These are phyloP conservation scores for Danionella cerebrum DNA, from an alignment of 2,113 vertebrate species.

Conservation along the genomic window DNA sequence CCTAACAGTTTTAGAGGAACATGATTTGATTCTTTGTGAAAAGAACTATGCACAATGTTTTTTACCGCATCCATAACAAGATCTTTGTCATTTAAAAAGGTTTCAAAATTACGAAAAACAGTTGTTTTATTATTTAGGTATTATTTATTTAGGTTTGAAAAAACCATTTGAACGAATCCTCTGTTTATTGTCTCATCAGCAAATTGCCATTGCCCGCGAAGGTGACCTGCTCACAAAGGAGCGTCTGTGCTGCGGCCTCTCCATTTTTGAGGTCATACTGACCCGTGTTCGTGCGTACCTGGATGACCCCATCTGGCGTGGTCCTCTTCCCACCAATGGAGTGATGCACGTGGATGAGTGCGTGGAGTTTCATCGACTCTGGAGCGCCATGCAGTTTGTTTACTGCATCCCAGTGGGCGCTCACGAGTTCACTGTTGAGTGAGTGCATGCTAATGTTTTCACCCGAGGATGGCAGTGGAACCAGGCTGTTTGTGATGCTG, in stretches of 20 bases:
- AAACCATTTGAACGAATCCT: not conserved
- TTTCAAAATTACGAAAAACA: too few species aligned
- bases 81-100: too few species aligned
- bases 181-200: slow-evolving; percentile 48
- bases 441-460: slow-evolving; percentile 38
- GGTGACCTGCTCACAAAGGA: slow-evolving; percentile 84
- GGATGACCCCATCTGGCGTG: slow-evolving; percentile 79
- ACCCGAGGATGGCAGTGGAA: not conserved
- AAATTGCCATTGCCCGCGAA: slow-evolving; percentile 81
- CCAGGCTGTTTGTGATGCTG: not conserved
- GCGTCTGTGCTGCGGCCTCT: slow-evolving; percentile 80
- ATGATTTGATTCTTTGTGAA: too few species aligned
- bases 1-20: too few species aligned
- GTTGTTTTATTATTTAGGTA: too few species aligned
- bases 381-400: slow-evolving; percentile 88
- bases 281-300: slow-evolving; percentile 74
- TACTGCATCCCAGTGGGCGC: slow-evolving; percentile 85
- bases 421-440: slow-evolving; percentile 84
- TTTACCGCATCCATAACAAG: too few species aligned
- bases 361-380: slow-evolving; percentile 80
- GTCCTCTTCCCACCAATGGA: slow-evolving; percentile 79
- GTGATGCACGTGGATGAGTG: slow-evolving; percentile 88
- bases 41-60: too few species aligned
- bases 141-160: too few species aligned
- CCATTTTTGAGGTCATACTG: slow-evolving; percentile 85